A percentile compares a stretch with the other conserved stretches of the same genome.
These are phyloP conservation scores for Dendroctonus ponderosae DNA, from an alignment of 1,140 invertebrate genomes.

Conservation along the genomic window DNA sequence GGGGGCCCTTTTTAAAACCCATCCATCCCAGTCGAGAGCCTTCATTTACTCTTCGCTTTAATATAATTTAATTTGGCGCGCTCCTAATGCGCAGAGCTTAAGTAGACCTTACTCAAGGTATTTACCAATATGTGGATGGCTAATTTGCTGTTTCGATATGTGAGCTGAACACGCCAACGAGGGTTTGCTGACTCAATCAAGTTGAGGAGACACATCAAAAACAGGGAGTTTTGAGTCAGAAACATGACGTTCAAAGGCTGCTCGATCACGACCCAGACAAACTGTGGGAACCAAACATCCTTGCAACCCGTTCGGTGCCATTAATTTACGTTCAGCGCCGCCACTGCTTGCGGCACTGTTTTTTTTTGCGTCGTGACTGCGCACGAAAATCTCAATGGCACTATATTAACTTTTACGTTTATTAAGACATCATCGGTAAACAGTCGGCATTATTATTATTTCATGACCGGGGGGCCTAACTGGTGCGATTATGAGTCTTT, in stretches of 20 bases:
- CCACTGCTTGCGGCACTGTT: constrained; percentile 20
- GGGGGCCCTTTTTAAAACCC: constrained; percentile 11
- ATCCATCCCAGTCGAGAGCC: constrained; percentile 3
- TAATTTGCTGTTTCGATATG: too few species aligned
- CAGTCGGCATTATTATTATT: constrained; percentile 24
- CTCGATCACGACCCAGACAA: too few species aligned
- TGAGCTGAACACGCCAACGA: too few species aligned
- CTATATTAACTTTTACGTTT: constrained; percentile 30
- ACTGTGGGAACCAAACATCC: too few species aligned
- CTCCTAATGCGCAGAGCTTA: constrained; percentile 5
- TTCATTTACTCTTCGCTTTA: constrained; percentile 15
- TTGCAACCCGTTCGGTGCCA: constrained; percentile 1
- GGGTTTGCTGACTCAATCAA: too few species aligned
- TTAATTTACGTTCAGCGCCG: constrained; percentile 21
- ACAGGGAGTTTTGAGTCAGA: too few species aligned
- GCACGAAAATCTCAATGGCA: constrained; percentile 28
- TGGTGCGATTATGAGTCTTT: too few species aligned
- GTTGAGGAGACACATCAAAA: too few species aligned
- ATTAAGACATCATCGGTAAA: constrained; percentile 32
- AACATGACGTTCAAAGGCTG: too few species aligned
- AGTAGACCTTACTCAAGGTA: neutral
- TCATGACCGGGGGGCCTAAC: neutral
- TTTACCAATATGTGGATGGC: too few species aligned
- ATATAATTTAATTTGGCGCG: constrained; percentile 19
- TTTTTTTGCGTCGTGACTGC: constrained; percentile 27